Evolutionary conservation across 2,888 invertebrate species (phyloP).

Genomic region (Caenorhabditis panamensis): DNA sequence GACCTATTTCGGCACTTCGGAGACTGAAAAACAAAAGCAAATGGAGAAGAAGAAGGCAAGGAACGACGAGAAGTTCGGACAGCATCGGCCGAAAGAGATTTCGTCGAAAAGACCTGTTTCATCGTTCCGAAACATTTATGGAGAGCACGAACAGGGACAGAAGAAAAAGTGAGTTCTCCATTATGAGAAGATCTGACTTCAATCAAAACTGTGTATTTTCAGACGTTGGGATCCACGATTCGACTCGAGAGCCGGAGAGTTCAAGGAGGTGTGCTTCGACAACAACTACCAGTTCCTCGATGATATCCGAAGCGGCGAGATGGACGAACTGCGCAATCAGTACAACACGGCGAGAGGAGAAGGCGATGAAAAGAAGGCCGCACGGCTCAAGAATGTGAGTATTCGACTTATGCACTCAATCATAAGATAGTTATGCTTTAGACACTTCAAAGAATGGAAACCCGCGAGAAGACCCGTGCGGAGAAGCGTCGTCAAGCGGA

Average conservation of each 20-base stretch:
- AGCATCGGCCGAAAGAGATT: conserved; percentile 76
- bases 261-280: conserved; percentile 73
- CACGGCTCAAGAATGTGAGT: conserved; percentile 44
- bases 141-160: conserved; percentile 49
- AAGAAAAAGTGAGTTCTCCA: conserved; percentile 58
- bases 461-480: conserved; percentile 54
- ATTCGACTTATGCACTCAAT: no score
- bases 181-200: no score
- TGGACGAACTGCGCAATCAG: conserved; percentile 58
- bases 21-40: conserved; percentile 48
- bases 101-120: conserved; percentile 74
- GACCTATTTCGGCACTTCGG: conserved; percentile 66
- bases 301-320: conserved; percentile 71
- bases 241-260: conserved; percentile 73
- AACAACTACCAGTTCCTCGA: conserved; percentile 76
- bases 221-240: conserved; percentile 78
- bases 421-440: conserved; percentile 1
- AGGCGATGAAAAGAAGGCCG: conserved; percentile 49
- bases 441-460: conserved; percentile 60
- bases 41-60: conserved; percentile 27
- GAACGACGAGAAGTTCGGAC: conserved; percentile 40
- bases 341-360: conserved; percentile 26
- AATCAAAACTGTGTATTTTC: conserved; percentile 2
- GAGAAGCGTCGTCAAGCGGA: conserved; percentile 70
- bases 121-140: conserved; percentile 58